A percentile compares a stretch with the other conserved stretches of the same genome.
phyloP scores from a whole-genome alignment of 2,888 invertebrate species.

The Stenichneumon culpator region DNA sequence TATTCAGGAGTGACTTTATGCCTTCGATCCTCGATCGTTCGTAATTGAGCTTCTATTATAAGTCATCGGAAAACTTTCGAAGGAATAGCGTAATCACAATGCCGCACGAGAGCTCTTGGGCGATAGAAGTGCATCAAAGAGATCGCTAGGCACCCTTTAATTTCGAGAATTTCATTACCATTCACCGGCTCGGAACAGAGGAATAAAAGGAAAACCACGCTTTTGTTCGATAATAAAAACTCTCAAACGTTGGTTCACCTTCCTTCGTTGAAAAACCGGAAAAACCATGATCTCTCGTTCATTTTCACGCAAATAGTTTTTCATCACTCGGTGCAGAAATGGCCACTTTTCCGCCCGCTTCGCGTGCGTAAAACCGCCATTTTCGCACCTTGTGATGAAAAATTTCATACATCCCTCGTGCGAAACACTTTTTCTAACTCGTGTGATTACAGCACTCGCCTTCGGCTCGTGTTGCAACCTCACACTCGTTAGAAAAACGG shows the following conservation, averaged over 20 bases:
- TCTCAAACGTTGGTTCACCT: neutral
- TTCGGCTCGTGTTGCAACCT: too few species aligned
- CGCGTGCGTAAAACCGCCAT: too few species aligned
- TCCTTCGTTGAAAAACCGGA: neutral
- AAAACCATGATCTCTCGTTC: neutral
- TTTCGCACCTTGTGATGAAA: too few species aligned
- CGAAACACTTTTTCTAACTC: too few species aligned
- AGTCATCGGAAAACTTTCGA: neutral
- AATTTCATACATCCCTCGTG: too few species aligned
- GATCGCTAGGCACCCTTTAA: conserved; percentile 12
- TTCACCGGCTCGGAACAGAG: neutral
- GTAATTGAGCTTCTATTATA: neutral
- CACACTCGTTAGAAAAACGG: too few species aligned
- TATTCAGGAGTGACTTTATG: too few species aligned
- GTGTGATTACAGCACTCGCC: too few species aligned
- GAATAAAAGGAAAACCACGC: neutral
- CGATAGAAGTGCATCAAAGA: conserved; percentile 9
- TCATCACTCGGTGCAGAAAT: too few species aligned
- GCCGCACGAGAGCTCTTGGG: too few species aligned
- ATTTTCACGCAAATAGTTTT: neutral
- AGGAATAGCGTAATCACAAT: neutral
- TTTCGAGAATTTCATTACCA: neutral
- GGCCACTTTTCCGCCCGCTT: too few species aligned
- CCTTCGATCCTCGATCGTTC: too few species aligned
- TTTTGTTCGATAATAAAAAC: neutral